phyloP scores from a whole-genome alignment of 2,113 vertebrate species.

The Indicator indicator region DNA sequence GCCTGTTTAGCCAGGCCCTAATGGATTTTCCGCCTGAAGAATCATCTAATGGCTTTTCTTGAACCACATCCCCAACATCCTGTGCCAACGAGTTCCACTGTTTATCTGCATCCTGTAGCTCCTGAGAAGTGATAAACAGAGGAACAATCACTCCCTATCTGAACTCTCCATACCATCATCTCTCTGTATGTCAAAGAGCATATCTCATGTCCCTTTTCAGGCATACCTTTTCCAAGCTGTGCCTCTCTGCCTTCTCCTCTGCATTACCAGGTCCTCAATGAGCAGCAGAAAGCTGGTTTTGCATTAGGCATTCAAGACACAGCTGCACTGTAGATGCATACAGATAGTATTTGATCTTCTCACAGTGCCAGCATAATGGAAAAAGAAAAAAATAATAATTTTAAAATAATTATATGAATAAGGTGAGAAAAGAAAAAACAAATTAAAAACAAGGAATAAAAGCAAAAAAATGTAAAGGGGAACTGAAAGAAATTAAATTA shows the following conservation, averaged over 20 bases:
- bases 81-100: slow-evolving; percentile 13
- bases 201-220: background rate
- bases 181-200: background rate
- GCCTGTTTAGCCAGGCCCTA: slow-evolving; percentile 1
- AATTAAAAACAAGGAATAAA: no score
- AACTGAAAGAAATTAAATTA: no score
- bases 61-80: slow-evolving; percentile 15
- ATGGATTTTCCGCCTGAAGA: slow-evolving; percentile 9
- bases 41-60: slow-evolving; percentile 34
- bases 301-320: background rate
- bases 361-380: no score
- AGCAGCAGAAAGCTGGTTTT: background rate
- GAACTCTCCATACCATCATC: background rate
- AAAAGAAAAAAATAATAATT: no score
- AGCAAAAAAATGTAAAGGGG: no score
- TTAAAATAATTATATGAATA: no score
- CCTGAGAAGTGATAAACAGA: slow-evolving; percentile 15
- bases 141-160: slow-evolving; percentile 11
- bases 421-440: no score
- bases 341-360: background rate
- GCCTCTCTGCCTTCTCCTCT: background rate
- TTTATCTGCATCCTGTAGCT: slow-evolving; percentile 36
- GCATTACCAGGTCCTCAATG: background rate
- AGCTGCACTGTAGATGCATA: background rate
- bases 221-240: background rate